A percentile compares a stretch with the other conserved stretches of the same genome.
Evolutionary conservation across 2,797 vertebrate genomes (phyloP).

Genomic region (Xenentodon cancila): DNA sequence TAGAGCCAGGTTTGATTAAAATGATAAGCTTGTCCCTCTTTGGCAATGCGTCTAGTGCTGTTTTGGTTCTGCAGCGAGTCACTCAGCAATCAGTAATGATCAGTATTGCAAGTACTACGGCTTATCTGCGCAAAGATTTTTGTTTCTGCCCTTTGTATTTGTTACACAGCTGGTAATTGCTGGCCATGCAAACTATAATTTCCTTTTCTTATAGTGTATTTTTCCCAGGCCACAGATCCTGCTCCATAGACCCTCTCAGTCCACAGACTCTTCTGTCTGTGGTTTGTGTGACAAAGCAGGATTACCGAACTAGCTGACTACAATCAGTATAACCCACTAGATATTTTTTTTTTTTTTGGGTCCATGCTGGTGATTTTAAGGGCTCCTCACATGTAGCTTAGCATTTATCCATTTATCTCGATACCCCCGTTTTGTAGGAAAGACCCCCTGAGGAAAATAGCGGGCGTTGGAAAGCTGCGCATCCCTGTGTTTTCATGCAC

Average conservation of each 20-base stretch:
- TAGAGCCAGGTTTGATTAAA: constrained; percentile 36
- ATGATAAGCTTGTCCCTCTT: constrained; percentile 39
- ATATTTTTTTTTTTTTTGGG: constrained; percentile 11
- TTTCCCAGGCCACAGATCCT: constrained; percentile 15
- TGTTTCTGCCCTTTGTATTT: constrained; percentile 16
- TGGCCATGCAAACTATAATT: constrained; percentile 1
- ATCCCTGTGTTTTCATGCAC: constrained; percentile 22
- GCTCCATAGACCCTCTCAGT: constrained; percentile 20
- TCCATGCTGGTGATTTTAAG: constrained; percentile 30
- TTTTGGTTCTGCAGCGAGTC: constrained; percentile 20
- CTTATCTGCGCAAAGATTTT: constrained; percentile 12
- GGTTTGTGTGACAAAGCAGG: constrained; percentile 24
- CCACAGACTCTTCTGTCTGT: constrained; percentile 7
- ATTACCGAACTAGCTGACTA: constrained; percentile 22
- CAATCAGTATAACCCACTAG: constrained; percentile 2
- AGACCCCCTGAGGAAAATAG: constrained; percentile 7
- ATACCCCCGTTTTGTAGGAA: constrained; percentile 26
- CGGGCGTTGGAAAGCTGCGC: constrained; percentile 14
- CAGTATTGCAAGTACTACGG: constrained; percentile 8
- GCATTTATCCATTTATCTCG: constrained; percentile 36
- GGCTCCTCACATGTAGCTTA: constrained; percentile 19
- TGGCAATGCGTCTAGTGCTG: constrained; percentile 27
- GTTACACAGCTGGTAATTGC: constrained; percentile 7
- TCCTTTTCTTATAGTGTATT: constrained; percentile 6
- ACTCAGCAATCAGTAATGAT: constrained; percentile 22